A percentile compares a stretch with the other conserved stretches of the same genome.
Evolutionary conservation across 2,113 vertebrate species (phyloP).

Genomic region (human): GRCh38 chr20:7774001-7774500

Average conservation of each 20-base stretch:
- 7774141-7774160: background rate
- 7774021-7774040: background rate
- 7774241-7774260: background rate
- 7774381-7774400: too few species aligned
- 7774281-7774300: background rate
- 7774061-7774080: background rate
- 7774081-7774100: background rate
- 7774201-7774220: background rate
- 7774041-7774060: background rate
- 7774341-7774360: too few species aligned
- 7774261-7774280: background rate
- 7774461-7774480: too few species aligned
- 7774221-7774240: background rate
- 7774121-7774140: background rate
- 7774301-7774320: too few species aligned
- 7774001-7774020: background rate
- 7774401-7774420: too few species aligned
- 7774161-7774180: background rate
- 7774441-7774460: too few species aligned
- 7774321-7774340: too few species aligned
- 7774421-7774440: too few species aligned
- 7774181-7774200: background rate
- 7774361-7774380: too few species aligned
- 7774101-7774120: background rate
- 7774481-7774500: too few species aligned